Percentiles rank a stretch among this genome's conserved stretches.
Conservation (phyloP, 2,888 invertebrate species). For the Pseudococcus longispinus region DNA sequence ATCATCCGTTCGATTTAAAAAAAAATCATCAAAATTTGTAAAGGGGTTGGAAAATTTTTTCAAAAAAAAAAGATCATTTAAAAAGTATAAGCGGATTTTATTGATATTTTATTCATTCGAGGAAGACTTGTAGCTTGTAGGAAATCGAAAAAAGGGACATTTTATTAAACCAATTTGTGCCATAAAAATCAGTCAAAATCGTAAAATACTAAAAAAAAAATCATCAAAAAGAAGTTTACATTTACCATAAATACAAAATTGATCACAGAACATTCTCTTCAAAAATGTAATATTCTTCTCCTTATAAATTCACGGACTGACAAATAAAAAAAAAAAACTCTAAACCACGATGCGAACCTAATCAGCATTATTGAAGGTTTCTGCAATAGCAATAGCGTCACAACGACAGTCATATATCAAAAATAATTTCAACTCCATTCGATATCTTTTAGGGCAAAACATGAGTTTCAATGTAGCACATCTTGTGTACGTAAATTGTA, state of each 20-base stretch:
- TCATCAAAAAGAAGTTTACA: slow-evolving; percentile 2
- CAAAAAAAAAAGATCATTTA: neutral
- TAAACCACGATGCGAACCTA: neutral
- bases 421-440: neutral
- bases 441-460: neutral
- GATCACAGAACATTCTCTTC: slow-evolving; percentile 51
- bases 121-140: slow-evolving; percentile 4
- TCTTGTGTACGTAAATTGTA: neutral
- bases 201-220: neutral
- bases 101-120: neutral
- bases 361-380: neutral
- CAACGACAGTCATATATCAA: neutral
- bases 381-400: neutral
- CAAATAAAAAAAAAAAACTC: neutral
- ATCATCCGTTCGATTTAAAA: neutral
- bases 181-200: slow-evolving; percentile 27
- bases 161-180: neutral
- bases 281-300: slow-evolving; percentile 6
- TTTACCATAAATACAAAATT: slow-evolving; percentile 51
- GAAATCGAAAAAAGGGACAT: neutral
- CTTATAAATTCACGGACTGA: neutral
- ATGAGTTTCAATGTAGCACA: neutral
- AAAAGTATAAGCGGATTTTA: neutral
- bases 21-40: neutral
- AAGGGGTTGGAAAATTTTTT: neutral